Percentiles rank a stretch among this genome's conserved stretches.
Evolutionary conservation across 1,140 invertebrate species (phyloP).

Genomic region (Aphis gossypii): DNA sequence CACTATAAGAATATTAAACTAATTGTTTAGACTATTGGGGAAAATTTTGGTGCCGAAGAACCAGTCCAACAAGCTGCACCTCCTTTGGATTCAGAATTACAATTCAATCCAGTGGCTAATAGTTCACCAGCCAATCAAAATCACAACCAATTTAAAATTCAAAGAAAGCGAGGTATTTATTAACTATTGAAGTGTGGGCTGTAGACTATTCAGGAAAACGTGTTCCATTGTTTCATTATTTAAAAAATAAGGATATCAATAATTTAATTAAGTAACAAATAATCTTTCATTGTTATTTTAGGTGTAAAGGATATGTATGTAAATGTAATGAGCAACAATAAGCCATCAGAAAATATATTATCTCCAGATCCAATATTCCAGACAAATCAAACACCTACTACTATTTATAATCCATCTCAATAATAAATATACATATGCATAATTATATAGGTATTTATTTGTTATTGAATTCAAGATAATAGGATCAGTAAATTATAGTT

Average conservation of each 20-base stretch:
- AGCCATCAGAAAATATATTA: conserved; percentile 46
- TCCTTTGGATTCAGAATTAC: conserved; percentile 49
- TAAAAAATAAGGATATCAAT: not conserved
- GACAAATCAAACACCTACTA: not conserved
- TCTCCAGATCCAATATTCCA: conserved; percentile 52
- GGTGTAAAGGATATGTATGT: conserved; percentile 53
- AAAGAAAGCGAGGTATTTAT: conserved; percentile 41
- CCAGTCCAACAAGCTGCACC: conserved; percentile 35
- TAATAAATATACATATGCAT: not conserved
- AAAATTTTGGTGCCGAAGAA: conserved; percentile 30
- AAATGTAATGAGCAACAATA: conserved; percentile 48
- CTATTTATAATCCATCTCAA: conserved; percentile 28
- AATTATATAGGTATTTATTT: not conserved
- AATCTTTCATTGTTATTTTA: not conserved
- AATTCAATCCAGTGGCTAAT: conserved; percentile 54
- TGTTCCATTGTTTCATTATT: not conserved
- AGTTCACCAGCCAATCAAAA: conserved; percentile 48
- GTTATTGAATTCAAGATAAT: not conserved
- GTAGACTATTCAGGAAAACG: not conserved
- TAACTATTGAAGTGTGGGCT: not conserved
- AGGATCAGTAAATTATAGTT: not conserved
- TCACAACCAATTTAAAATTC: conserved; percentile 56
- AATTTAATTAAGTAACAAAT: not conserved
- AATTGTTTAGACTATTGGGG: not conserved
- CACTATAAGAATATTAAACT: not conserved